These are phyloP conservation scores for Drosophila meridiana DNA, from an alignment of 2,888 invertebrate genomes.

Conservation along the genomic window DNA sequence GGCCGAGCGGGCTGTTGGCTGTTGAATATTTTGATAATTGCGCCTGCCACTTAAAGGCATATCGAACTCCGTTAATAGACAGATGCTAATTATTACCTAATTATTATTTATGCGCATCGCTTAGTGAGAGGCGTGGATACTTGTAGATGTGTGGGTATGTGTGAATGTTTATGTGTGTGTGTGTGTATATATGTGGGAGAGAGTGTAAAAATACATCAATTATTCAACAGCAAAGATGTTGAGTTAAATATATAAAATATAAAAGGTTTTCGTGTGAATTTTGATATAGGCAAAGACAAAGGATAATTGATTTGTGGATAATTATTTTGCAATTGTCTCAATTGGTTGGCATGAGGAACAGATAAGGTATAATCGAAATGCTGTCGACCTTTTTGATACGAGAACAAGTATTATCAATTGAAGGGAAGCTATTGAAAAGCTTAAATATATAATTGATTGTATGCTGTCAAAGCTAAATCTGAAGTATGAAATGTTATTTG, in stretches of 20 bases:
- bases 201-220: constrained; percentile 13
- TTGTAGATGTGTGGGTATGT: not conserved
- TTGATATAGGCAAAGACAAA: not conserved
- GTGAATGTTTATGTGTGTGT: not conserved
- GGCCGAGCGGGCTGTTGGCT: not conserved
- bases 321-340: not conserved
- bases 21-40: constrained; percentile 30
- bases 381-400: not conserved
- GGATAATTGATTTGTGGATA: not conserved
- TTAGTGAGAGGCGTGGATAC: not conserved
- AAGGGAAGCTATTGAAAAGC: not conserved
- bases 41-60: constrained; percentile 60
- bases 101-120: constrained; percentile 68
- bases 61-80: constrained; percentile 75
- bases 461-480: not conserved
- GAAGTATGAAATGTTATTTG: no score
- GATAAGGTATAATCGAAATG: not conserved
- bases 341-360: not conserved
- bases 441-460: not conserved
- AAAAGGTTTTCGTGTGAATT: not conserved
- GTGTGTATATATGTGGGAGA: not conserved
- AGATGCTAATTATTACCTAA: constrained; percentile 77
- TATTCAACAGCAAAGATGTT: not conserved
- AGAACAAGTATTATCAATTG: not conserved
- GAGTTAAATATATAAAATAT: not conserved